Base-by-base conservation (phyloP, 2,888 invertebrate species). In the Apotomis betuletana region DNA sequence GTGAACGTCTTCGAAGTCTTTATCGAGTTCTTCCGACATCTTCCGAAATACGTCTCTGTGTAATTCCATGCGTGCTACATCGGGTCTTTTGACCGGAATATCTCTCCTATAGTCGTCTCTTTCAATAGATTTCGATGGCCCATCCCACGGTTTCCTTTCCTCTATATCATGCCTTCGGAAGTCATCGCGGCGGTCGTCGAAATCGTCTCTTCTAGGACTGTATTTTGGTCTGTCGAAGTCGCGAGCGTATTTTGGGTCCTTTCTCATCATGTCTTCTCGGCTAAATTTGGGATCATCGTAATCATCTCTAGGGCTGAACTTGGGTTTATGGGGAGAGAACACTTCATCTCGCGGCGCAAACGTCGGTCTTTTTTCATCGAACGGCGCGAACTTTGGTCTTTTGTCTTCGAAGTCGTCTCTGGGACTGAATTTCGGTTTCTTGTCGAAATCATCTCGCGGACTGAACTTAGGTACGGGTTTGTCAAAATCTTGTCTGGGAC, bases 1-100 rank as follows among this genome's bases (percentile, higher is more conserved):
- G 76, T 89, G 90, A 6, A 91, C 86, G 52, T 89, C 88, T 72
- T 90, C 87, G 59, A 91, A 86, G 76, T 90, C 90, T 75, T 86
- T 87, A 60, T 91, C 85, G 46, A 88, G 80, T 15, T 77, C 74
- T 38, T 77, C 79, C 49, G 74, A 75, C n/a, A 70, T 58, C 15
- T 75, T 76, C 9, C 73, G 62, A 6, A 72, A 58, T 27, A 72
- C 67, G 8, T 72, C 67, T 36, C 62, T 67, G 52, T 62, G 72
- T n/a, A 72, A 36, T 0, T 72, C 72, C 46, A 72, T 67, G 6
- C 72, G 62, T 9, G 67, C 62, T 10, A 70, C 77, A 27, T 69
- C 78, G 5, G 80, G 80, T 61, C 74, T 80, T 3, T 77, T 79
- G 9, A 78, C 79, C 1, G 79, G 77, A 0, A 79, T 77, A 46